Conservation (phyloP, 2,888 invertebrate genomes). For the Aelia acuminata region DNA sequence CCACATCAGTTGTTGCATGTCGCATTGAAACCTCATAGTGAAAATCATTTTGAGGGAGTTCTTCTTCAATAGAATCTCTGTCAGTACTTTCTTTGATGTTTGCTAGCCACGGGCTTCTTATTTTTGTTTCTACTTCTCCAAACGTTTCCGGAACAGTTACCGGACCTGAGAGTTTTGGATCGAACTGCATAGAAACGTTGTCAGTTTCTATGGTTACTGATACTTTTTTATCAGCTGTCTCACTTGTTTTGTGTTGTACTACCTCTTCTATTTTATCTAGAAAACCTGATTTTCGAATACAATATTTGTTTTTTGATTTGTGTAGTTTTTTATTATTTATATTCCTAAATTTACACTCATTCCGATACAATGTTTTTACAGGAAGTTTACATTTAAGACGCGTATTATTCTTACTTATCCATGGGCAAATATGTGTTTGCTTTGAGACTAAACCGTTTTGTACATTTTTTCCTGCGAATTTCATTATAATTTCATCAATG, state of each 20-base stretch:
- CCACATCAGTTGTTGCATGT: not conserved
- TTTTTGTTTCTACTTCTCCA: not conserved
- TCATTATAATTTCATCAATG: conserved; percentile 6
- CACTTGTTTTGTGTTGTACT: no score
- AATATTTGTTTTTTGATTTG: not conserved
- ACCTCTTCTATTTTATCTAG: not conserved
- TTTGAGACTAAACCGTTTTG: not conserved
- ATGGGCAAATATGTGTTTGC: not conserved
- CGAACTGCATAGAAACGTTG: not conserved
- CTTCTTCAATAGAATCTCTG: not conserved
- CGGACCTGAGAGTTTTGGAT: not conserved
- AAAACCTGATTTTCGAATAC: not conserved
- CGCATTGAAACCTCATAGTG: not conserved
- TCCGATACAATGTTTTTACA: not conserved
- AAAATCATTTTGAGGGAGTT: not conserved
- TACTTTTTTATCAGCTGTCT: not conserved
- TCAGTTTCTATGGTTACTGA: not conserved
- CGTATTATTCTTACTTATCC: not conserved
- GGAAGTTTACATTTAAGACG: not conserved
- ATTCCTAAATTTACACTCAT: not conserved
- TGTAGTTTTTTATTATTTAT: not conserved
- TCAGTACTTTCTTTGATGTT: not conserved
- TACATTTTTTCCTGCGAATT: not conserved
- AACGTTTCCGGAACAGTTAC: not conserved
- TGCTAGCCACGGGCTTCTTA: conserved; percentile 1